Conservation (phyloP, 1,140 invertebrate species). For the Globodera ellingtonae region DNA sequence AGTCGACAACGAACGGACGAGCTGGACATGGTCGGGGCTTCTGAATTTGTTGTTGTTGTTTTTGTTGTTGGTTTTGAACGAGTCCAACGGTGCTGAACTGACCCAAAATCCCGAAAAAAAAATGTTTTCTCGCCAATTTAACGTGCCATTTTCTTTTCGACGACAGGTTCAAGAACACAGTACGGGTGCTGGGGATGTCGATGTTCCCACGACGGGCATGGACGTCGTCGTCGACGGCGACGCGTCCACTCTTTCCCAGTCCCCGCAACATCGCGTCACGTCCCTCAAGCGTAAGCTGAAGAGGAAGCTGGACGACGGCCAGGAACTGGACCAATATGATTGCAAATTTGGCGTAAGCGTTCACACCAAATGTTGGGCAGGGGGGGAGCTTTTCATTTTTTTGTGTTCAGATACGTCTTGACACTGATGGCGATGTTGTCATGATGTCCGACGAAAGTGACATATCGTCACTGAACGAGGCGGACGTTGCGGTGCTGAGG, state of each 20-base stretch:
- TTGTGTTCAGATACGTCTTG: slow-evolving; percentile 45
- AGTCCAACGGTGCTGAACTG: too few relatives aligned
- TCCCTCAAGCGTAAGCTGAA: slow-evolving; percentile 49
- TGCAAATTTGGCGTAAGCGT: slow-evolving; percentile 51
- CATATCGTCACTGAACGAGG: slow-evolving; percentile 57
- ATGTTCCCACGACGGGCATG: not conserved
- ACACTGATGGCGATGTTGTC: slow-evolving; percentile 53
- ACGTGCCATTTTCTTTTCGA: not conserved
- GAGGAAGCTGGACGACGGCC: slow-evolving; percentile 37
- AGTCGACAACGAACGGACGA: too few relatives aligned
- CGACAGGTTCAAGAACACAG: slow-evolving; percentile 31
- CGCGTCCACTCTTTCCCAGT: slow-evolving; percentile 29
- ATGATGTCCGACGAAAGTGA: slow-evolving; percentile 62
- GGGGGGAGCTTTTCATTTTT: not conserved
- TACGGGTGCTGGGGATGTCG: too few relatives aligned
- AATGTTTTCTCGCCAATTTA: too few relatives aligned
- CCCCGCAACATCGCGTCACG: not conserved
- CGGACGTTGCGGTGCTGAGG: slow-evolving; percentile 44
- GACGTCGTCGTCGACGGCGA: not conserved
- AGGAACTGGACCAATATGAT: slow-evolving; percentile 54
- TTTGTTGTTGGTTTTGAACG: too few relatives aligned
- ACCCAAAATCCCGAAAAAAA: too few relatives aligned
- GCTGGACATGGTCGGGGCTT: not conserved
- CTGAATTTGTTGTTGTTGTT: too few relatives aligned
- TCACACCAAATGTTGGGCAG: not conserved